Percentiles rank a stretch among this genome's conserved stretches.
phyloP scores from a whole-genome alignment of 2,797 vertebrate species.

The Petrocephalus schoutedeni region DNA sequence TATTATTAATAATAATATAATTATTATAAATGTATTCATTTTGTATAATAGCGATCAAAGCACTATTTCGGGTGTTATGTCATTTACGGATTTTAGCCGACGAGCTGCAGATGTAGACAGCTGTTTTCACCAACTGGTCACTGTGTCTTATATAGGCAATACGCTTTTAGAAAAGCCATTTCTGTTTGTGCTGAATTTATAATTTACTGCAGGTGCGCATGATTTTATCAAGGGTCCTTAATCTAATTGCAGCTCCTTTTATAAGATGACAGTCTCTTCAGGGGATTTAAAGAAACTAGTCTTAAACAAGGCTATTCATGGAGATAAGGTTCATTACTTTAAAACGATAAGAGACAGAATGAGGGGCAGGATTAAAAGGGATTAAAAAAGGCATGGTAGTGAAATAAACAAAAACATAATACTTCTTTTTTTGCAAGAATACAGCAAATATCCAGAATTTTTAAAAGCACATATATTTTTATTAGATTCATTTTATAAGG shows the following conservation, averaged over 20 bases:
- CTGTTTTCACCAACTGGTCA: background rate
- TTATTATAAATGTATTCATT: background rate
- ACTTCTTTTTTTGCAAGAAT: constrained; percentile 1
- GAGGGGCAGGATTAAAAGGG: constrained; percentile 20
- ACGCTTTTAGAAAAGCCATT: background rate
- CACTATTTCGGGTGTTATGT: background rate
- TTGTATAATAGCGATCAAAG: background rate
- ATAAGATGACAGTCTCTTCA: constrained; percentile 10
- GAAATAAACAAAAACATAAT: constrained; percentile 15
- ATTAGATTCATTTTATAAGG: background rate
- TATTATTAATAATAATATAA: too few relatives aligned
- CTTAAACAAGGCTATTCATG: background rate
- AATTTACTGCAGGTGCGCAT: constrained; percentile 3
- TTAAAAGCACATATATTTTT: background rate
- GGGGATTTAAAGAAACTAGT: background rate
- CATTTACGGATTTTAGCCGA: background rate
- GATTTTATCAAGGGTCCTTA: constrained; percentile 27
- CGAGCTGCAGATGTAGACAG: background rate
- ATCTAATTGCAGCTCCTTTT: constrained; percentile 19
- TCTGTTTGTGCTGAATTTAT: background rate
- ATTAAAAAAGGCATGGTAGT: constrained; percentile 6
- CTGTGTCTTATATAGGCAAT: background rate
- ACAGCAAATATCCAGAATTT: background rate
- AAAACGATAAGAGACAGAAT: constrained; percentile 14
- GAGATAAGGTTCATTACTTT: constrained; percentile 29